Evolutionary conservation across 2,113 vertebrate genomes (phyloP).

Genomic region (Thalassarche chlororhynchos): DNA sequence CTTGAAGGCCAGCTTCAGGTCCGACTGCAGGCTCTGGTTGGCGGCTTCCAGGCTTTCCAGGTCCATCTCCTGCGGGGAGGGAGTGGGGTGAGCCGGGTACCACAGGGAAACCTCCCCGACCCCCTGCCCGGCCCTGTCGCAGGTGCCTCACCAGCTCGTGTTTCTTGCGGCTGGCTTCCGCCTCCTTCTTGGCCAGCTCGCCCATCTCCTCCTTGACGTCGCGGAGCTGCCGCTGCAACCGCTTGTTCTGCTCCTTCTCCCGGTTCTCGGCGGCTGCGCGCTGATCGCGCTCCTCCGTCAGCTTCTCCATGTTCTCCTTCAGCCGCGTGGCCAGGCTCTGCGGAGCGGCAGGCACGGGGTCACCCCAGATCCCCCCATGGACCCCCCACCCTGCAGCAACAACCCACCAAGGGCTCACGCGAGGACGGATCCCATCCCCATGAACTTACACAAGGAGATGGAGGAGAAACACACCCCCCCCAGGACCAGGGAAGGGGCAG

Average conservation of each 20-base stretch:
- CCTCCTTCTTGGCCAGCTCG: conserved; percentile 92
- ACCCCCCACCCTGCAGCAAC: background rate
- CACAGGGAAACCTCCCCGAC: accelerated
- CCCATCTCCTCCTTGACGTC: conserved; percentile 94
- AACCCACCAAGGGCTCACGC: background rate
- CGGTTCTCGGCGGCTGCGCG: conserved; percentile 86
- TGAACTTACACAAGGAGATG: background rate
- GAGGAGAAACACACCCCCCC: background rate
- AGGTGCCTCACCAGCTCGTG: conserved; percentile 87
- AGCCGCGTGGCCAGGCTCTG: conserved; percentile 89
- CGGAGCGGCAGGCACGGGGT: accelerated
- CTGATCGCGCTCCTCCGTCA: conserved; percentile 94
- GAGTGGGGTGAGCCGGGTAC: background rate
- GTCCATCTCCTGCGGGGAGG: conserved; percentile 89
- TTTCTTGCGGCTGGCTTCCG: conserved; percentile 94
- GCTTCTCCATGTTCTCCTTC: conserved; percentile 96
- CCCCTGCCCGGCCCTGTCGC: accelerated
- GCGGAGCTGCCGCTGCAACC: conserved; percentile 90
- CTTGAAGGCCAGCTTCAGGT: conserved; percentile 97
- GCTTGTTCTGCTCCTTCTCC: conserved; percentile 96
- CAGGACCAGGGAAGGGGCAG: background rate
- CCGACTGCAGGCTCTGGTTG: conserved; percentile 96
- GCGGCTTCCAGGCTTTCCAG: conserved; percentile 95
- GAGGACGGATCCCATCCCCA: background rate
- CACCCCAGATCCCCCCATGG: accelerated